Percentiles rank a stretch among this genome's conserved stretches.
phyloP scores from a whole-genome alignment of 1,140 invertebrate genomes.

The Cydia amplana region DNA sequence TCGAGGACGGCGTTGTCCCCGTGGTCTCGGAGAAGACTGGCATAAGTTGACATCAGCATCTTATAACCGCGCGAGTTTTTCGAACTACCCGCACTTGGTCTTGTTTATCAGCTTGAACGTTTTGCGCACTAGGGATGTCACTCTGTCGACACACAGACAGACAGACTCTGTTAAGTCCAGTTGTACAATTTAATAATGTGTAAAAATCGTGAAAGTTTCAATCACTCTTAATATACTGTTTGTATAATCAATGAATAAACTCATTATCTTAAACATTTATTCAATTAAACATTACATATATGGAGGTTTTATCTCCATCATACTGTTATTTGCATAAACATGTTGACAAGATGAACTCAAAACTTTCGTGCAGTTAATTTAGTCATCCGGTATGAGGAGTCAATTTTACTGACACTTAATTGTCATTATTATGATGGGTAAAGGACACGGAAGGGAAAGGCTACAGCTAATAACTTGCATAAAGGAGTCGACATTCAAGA shows the following conservation, averaged over 20 bases:
- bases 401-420: constrained; percentile 4
- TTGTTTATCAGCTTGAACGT: too few species aligned
- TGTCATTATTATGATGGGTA: not conserved
- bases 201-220: too few species aligned
- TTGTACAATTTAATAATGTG: too few species aligned
- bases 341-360: not conserved
- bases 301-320: constrained; percentile 20
- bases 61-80: too few species aligned
- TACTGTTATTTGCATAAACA: constrained; percentile 25
- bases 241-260: not conserved
- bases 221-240: not conserved
- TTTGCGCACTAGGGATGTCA: too few species aligned
- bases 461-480: not conserved
- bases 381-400: not conserved
- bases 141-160: too few species aligned
- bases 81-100: too few species aligned
- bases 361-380: not conserved
- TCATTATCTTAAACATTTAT: not conserved
- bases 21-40: too few species aligned
- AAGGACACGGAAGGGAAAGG: not conserved
- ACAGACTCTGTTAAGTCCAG: too few species aligned
- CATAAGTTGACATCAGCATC: too few species aligned
- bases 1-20: too few species aligned
- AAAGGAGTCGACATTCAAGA: not conserved
- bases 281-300: constrained; percentile 18